Evolutionary conservation across 2,113 vertebrate species (phyloP).

Genomic region (Rhinogobius similis): DNA sequence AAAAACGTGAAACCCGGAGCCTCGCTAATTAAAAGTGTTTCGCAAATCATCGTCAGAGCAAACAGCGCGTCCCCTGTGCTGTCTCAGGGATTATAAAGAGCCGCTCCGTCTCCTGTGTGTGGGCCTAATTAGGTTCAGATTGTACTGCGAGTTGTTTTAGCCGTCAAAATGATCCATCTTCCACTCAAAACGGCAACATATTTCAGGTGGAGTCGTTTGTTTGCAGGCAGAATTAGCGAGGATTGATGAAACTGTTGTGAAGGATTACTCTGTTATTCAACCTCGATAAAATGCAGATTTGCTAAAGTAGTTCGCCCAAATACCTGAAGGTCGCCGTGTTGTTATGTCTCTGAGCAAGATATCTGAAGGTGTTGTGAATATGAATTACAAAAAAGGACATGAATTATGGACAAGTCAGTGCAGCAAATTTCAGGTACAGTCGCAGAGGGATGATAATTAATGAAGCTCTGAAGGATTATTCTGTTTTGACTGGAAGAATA

Average conservation of each 20-base stretch:
- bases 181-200: background rate
- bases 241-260: background rate
- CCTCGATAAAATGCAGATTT: too few relatives aligned
- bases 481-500: too few relatives aligned
- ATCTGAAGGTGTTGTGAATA: too few relatives aligned
- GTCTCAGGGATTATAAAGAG: conserved; percentile 39
- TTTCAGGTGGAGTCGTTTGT: background rate
- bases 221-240: background rate
- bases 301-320: too few relatives aligned
- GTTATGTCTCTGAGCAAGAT: too few relatives aligned
- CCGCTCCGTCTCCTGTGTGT: conserved; percentile 20
- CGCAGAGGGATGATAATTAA: too few relatives aligned
- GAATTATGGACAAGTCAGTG: too few relatives aligned
- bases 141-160: background rate
- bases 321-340: too few relatives aligned
- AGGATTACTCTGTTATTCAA: background rate
- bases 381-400: too few relatives aligned
- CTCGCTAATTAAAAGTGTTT: conserved; percentile 49
- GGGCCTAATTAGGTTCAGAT: conserved; percentile 36
- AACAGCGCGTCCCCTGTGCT: too few relatives aligned
- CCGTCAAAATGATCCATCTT: background rate
- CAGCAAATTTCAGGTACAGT: too few relatives aligned
- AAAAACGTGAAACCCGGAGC: conserved; percentile 2
- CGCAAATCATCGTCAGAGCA: conserved; percentile 22
- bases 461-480: too few relatives aligned